Percentiles rank a stretch among this genome's conserved stretches.
Conservation (phyloP, 1,140 invertebrate genomes). For the Hylaeus anthracinus region DNA sequence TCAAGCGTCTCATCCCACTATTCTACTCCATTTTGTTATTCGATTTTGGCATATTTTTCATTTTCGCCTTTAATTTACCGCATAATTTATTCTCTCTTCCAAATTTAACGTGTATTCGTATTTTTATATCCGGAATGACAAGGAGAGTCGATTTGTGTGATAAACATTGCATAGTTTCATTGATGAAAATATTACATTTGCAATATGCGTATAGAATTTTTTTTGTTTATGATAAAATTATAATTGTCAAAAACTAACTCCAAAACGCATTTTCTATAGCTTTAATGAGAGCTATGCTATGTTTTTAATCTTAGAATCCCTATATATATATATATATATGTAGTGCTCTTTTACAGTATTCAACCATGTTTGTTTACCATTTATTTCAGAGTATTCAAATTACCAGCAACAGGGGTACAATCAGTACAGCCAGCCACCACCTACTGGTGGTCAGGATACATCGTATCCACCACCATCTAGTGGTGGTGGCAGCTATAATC, state of each 20-base stretch:
- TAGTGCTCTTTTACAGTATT: neutral
- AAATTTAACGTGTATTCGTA: too few relatives aligned
- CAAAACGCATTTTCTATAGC: too few relatives aligned
- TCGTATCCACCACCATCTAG: slow-evolving; percentile 75
- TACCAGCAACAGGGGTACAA: slow-evolving; percentile 77
- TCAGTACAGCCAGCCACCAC: slow-evolving; percentile 75
- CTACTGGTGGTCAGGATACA: slow-evolving; percentile 70
- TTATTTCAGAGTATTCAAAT: slow-evolving; percentile 75
- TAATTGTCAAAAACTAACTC: too few relatives aligned
- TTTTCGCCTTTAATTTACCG: neutral
- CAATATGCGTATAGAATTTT: too few relatives aligned
- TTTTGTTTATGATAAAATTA: too few relatives aligned
- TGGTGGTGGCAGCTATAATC: slow-evolving; percentile 68
- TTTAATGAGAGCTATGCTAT: too few relatives aligned
- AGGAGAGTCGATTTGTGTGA: too few relatives aligned
- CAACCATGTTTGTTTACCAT: neutral
- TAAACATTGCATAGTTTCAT: too few relatives aligned
- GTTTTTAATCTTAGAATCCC: too few relatives aligned
- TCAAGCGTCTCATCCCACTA: slow-evolving; percentile 23
- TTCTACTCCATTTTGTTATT: slow-evolving; percentile 26
- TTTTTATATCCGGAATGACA: neutral
- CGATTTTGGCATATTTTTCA: slow-evolving; percentile 19
- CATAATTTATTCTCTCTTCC: neutral
- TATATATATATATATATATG: neutral
- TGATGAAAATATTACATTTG: neutral